phyloP scores from a whole-genome alignment of 2,888 invertebrate genomes.

The Drosophila trichaetosa region DNA sequence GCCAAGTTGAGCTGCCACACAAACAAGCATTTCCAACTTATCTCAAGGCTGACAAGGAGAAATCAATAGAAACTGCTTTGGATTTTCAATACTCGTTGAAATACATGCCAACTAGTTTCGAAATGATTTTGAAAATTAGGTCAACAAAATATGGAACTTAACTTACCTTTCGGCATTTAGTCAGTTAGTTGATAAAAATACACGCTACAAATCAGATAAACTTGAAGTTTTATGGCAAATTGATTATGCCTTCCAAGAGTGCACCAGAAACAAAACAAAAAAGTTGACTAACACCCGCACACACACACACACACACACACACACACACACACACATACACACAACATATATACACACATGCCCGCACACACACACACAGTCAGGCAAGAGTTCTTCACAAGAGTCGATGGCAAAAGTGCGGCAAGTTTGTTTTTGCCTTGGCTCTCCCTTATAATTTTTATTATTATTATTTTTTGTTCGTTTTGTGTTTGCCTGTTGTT shows the following conservation, averaged over 20 bases:
- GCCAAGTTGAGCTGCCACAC: neutral
- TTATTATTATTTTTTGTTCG: neutral
- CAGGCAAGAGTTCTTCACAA: neutral
- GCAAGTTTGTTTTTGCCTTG: constrained; percentile 9
- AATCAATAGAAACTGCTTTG: neutral
- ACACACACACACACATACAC: neutral
- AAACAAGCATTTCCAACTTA: neutral
- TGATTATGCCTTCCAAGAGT: constrained; percentile 4
- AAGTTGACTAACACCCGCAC: constrained; percentile 2
- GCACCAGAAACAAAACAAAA: neutral
- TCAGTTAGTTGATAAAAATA: neutral
- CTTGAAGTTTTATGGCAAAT: constrained; percentile 9
- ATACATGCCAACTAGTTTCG: neutral
- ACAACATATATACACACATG: constrained; percentile 1
- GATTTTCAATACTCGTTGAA: neutral
- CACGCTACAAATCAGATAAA: constrained; percentile 4
- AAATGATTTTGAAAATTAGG: neutral
- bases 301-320: constrained; percentile 1
- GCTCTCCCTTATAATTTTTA: constrained; percentile 31
- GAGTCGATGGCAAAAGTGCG: neutral
- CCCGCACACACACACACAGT: neutral
- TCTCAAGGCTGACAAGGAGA: neutral
- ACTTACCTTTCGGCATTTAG: neutral
- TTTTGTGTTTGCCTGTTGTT: neutral
- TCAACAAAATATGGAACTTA: too few species aligned